A percentile compares a stretch with the other conserved stretches of the same genome.
phyloP scores from a whole-genome alignment of 2,113 vertebrate genomes.

The Pogonocichla stellata region DNA sequence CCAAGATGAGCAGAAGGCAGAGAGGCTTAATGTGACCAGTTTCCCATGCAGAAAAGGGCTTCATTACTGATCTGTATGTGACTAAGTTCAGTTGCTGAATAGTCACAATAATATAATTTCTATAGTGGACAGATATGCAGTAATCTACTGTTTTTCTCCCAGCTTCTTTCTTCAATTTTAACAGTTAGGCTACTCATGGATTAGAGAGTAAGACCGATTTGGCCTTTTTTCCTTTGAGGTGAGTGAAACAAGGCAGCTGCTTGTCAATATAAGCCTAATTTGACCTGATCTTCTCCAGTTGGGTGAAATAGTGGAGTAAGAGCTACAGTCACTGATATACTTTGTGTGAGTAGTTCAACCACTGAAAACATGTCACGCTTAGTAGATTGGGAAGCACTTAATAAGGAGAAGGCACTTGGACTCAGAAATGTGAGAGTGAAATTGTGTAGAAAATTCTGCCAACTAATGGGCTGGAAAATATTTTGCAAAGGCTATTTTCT shows the following conservation, averaged over 20 bases:
- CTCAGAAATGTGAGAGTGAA: conserved; percentile 43
- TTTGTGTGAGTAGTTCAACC: neutral
- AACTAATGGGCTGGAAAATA: conserved; percentile 67
- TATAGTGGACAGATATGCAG: neutral
- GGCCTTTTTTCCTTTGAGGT: neutral
- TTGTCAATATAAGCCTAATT: neutral
- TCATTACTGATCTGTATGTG: neutral
- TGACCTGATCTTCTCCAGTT: neutral
- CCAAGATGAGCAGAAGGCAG: neutral
- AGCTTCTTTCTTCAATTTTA: neutral
- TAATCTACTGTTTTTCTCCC: neutral
- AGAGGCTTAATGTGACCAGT: neutral
- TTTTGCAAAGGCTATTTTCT: conserved; percentile 60
- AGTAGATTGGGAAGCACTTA: neutral
- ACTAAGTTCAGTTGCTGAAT: neutral
- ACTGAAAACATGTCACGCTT: neutral
- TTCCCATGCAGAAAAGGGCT: neutral
- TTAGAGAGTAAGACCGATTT: neutral
- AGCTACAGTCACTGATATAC: neutral
- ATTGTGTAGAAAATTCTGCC: conserved; percentile 65
- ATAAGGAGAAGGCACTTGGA: conserved; percentile 20
- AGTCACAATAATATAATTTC: neutral
- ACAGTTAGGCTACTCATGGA: rapidly evolving
- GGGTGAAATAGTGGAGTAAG: neutral
- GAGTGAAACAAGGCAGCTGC: neutral